Evolutionary conservation across 2,797 vertebrate genomes (phyloP), one percentile per base, ranked within the genome.

Genomic region (Pangasius djambal): DNA sequence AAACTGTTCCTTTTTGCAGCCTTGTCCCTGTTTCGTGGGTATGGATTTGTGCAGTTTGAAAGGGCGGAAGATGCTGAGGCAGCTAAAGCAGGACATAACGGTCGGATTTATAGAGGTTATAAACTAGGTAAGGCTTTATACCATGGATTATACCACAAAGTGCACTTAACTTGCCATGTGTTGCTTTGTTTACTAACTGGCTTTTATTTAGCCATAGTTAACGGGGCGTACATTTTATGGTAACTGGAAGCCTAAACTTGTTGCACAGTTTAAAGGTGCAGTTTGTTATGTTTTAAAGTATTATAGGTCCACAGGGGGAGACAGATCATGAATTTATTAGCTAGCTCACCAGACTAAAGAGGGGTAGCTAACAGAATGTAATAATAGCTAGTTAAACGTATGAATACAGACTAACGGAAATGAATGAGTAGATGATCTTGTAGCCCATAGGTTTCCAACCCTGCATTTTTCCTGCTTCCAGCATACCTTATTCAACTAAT

Each of bases 1-100:
- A 90, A 91, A 88, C 90, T 97, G 90, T 97, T 97, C 94, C 96
- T 96, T 94, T 96, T 97, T 96, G 87, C 96, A 97, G 97, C 96
- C 94, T 94, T 97, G 92, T 95, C 96, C 96, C 95, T 98, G 96
- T 98, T 97, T 96, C 97, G 94, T 94, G 97, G 96, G 93, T 96
- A 95, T 94, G 97, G 97, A 96, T 97, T 97, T 96, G 96, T 98
- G 96, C 97, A 97, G 95, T 98, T 96, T 97, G 97, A 97, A 82
- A 95, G 94, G 87, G 40, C 95, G 92, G 96, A 98, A 95, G 97
- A 98, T 90, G 97, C 97, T 40, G 97, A 98, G 95, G 97, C 97
- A 91, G 97, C 97, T 95, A 97, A 96, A 96, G 94, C 95, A 91
- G 96, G 96, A 94, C 96, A 97, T 95, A 98, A 97, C 87, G 97